A percentile compares a stretch with the other conserved stretches of the same genome.
Conservation (phyloP, 2,113 vertebrate species). For the Cochlearius cochlearius region DNA sequence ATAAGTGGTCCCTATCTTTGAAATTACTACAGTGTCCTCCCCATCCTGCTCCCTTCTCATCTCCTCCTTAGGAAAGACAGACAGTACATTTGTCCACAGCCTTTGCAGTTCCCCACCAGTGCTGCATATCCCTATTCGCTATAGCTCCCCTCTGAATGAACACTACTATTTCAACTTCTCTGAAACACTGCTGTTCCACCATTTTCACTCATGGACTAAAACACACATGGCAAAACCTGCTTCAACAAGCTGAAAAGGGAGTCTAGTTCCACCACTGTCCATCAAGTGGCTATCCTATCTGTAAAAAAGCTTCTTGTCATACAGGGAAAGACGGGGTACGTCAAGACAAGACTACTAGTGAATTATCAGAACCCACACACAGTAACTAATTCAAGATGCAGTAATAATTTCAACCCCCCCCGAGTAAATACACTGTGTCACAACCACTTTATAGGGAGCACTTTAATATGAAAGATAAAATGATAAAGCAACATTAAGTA, state of each 20-base stretch:
- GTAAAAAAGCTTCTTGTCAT: neutral
- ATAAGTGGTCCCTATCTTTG: neutral
- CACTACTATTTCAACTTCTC: neutral
- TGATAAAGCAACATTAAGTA: neutral
- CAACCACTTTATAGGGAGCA: neutral
- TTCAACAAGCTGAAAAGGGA: neutral
- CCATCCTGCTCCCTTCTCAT: neutral
- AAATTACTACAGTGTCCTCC: neutral
- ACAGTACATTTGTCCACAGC: neutral
- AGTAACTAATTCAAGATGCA: neutral
- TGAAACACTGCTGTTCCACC: neutral
- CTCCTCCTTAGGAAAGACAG: neutral
- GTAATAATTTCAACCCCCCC: neutral
- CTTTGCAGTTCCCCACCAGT: neutral
- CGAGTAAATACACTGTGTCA: neutral
- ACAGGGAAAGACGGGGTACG: neutral
- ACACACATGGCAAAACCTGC: neutral
- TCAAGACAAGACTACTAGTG: neutral
- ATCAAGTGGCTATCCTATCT: neutral
- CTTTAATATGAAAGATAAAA: neutral
- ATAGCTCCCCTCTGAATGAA: neutral
- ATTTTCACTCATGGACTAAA: neutral
- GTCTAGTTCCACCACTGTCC: neutral
- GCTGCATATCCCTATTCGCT: neutral
- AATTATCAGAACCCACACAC: neutral